phyloP scores from a whole-genome alignment of 53 echinoderm and acorn worm species.

The Hippasteria phrygiana region DNA sequence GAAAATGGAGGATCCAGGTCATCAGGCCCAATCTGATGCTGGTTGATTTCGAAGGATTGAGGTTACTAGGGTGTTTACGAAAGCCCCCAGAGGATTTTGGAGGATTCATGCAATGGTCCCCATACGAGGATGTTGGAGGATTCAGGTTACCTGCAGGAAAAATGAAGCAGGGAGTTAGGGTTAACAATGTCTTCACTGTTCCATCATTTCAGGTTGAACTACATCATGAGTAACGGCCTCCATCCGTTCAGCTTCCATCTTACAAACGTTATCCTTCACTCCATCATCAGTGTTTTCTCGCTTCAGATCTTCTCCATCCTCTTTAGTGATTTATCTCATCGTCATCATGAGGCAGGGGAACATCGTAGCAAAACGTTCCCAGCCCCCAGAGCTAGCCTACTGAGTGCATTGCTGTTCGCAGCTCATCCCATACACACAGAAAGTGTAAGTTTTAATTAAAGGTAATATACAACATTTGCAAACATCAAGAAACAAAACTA shows the following conservation, averaged over 20 bases:
- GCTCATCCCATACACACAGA: constrained; percentile 96
- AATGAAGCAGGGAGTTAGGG: no score
- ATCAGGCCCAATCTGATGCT: no score
- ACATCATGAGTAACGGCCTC: constrained; percentile 81
- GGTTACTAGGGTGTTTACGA: no score
- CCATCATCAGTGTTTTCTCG: constrained; percentile 75
- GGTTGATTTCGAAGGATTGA: no score
- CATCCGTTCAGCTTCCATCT: constrained; percentile 88
- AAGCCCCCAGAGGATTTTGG: no score
- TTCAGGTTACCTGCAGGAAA: no score
- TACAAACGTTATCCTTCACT: constrained; percentile 85
- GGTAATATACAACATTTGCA: neutral
- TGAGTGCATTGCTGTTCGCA: constrained; percentile 89
- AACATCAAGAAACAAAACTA: neutral
- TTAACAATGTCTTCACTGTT: no score
- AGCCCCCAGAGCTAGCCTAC: constrained; percentile 78
- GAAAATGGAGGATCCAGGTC: no score
- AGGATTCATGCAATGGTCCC: no score
- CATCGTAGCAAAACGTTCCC: neutral
- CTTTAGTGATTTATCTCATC: constrained; percentile 18
- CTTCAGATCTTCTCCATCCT: constrained; percentile 72
- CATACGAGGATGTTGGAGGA: no score
- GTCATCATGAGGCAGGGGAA: neutral
- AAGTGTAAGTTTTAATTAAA: constrained; percentile 77
- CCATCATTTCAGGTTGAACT: constrained; percentile 75